phyloP scores from a whole-genome alignment of 1,140 invertebrate species.

The Drosophila kohkoa region DNA sequence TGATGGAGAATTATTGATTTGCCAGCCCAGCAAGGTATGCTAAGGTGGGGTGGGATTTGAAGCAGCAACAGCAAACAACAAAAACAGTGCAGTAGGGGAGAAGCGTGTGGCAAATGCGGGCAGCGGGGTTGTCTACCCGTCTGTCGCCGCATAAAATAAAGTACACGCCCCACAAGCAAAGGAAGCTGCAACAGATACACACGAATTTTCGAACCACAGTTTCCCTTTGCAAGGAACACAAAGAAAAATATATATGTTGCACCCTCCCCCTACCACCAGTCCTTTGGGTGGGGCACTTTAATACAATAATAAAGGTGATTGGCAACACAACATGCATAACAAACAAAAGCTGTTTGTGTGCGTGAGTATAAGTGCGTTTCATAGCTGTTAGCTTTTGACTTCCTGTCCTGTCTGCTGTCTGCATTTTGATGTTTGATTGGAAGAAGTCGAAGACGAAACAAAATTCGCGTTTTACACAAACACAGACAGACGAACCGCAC shows the following conservation, averaged over 20 bases:
- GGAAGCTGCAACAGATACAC: slow-evolving; percentile 53
- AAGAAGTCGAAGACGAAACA: slow-evolving; percentile 29
- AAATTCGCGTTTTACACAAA: slow-evolving; percentile 7
- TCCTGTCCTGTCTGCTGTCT: neutral
- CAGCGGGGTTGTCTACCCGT: slow-evolving; percentile 16
- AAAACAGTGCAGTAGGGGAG: slow-evolving; percentile 9
- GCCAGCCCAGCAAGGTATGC: slow-evolving; percentile 23
- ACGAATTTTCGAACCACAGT: slow-evolving; percentile 41
- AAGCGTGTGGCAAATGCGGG: neutral
- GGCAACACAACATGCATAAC: slow-evolving; percentile 3
- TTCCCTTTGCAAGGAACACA: slow-evolving; percentile 40
- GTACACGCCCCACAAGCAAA: slow-evolving; percentile 33
- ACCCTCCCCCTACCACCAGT: neutral
- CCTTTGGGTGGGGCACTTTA: slow-evolving; percentile 1
- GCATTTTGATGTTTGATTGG: slow-evolving; percentile 26
- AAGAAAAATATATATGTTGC: slow-evolving; percentile 33
- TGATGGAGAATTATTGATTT: slow-evolving; percentile 80
- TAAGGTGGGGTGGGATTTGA: slow-evolving; percentile 49
- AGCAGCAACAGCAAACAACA: slow-evolving; percentile 51
- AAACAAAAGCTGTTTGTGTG: neutral
- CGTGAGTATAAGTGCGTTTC: slow-evolving; percentile 23
- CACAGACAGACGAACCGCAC: slow-evolving; percentile 13
- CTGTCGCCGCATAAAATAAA: slow-evolving; percentile 40
- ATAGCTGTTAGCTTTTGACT: slow-evolving; percentile 43
- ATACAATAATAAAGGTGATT: neutral